phyloP scores from a whole-genome alignment of 2,113 vertebrate species.

The Apodemus speciosus region DNA sequence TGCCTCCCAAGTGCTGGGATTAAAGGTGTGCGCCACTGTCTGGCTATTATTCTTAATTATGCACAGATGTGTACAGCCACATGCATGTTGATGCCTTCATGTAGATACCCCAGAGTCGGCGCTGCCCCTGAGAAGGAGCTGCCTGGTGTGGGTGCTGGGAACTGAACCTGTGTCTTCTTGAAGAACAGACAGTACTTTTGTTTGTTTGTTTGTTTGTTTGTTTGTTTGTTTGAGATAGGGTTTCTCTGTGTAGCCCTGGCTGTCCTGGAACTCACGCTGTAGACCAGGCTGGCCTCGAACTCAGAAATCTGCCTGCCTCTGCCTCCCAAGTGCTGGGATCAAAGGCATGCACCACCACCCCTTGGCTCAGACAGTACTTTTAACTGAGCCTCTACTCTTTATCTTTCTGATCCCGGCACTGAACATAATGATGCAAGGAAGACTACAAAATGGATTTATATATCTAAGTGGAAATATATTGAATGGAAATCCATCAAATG shows the following conservation, averaged over 20 bases:
- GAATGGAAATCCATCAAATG: not conserved
- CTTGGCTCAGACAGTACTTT: not conserved
- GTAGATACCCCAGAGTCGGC: not conserved
- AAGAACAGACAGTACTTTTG: not conserved
- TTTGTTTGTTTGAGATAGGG: no score
- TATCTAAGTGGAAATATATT: not conserved
- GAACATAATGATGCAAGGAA: not conserved
- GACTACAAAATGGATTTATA: not conserved
- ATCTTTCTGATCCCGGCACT: not conserved
- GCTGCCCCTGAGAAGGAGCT: not conserved
- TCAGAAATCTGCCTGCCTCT: no score
- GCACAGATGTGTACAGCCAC: not conserved
- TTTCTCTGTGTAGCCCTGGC: no score
- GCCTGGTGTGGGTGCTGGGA: not conserved
- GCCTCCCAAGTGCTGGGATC: no score
- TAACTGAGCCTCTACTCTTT: not conserved
- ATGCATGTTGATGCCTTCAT: no score
- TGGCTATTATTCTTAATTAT: not conserved
- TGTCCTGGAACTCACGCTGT: no score
- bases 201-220: no score
- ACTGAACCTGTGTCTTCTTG: not conserved
- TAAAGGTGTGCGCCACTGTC: no score
- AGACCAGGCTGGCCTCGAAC: no score
- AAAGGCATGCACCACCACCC: no score
- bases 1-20: no score